Conservation (phyloP, 2,888 invertebrate species). For the Euphydryas editha region DNA sequence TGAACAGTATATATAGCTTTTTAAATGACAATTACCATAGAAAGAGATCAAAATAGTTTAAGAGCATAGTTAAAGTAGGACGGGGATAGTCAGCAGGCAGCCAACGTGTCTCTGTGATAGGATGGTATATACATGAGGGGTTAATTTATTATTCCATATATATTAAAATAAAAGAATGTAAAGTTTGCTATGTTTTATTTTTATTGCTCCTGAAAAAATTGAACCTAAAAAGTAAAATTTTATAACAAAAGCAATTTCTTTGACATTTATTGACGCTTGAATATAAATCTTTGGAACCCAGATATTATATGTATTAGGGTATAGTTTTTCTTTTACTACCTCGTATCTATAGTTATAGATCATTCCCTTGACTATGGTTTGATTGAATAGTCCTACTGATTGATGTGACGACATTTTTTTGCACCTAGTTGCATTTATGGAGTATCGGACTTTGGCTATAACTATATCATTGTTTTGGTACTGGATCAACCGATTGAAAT, state of each 20-base stretch:
- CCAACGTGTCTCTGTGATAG: slow-evolving; percentile 75
- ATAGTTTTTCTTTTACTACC: too few relatives aligned
- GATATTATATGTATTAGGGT: too few relatives aligned
- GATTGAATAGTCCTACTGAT: too few relatives aligned
- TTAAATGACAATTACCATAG: slow-evolving; percentile 17
- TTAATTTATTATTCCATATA: slow-evolving; percentile 81
- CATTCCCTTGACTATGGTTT: too few relatives aligned
- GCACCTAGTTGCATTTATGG: too few relatives aligned
- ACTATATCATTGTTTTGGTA: too few relatives aligned
- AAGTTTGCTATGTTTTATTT: slow-evolving; percentile 72
- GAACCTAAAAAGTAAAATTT: not conserved
- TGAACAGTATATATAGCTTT: not conserved
- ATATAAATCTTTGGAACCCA: too few relatives aligned
- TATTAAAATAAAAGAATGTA: slow-evolving; percentile 80
- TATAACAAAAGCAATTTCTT: not conserved
- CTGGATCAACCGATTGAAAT: too few relatives aligned
- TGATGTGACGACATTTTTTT: too few relatives aligned
- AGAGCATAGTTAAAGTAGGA: slow-evolving; percentile 57
- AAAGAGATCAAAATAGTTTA: slow-evolving; percentile 42
- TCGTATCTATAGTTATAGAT: too few relatives aligned
- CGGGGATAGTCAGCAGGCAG: slow-evolving; percentile 65
- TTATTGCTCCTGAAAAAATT: not conserved
- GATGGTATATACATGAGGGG: slow-evolving; percentile 68
- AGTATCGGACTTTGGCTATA: too few relatives aligned
- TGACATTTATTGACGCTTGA: not conserved